Conservation (phyloP, 1,140 invertebrate genomes). For the Agrilus planipennis region DNA sequence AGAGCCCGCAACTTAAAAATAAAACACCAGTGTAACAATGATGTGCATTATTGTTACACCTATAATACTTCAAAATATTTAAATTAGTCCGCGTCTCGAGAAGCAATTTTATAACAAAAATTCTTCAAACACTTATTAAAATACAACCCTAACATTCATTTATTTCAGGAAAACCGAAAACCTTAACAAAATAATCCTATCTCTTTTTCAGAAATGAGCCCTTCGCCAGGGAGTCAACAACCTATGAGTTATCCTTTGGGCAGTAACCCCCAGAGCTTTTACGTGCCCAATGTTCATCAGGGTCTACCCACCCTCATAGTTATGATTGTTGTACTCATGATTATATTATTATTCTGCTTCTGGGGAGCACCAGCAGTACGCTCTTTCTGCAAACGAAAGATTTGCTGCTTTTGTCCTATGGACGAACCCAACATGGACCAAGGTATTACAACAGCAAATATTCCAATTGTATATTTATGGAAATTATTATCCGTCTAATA, state of each 20-base stretch:
- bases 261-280: not conserved
- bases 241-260: not conserved
- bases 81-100: no score
- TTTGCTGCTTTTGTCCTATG: constrained; percentile 16
- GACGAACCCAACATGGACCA: constrained; percentile 21
- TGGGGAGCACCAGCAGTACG: constrained; percentile 42
- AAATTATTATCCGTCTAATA: no score
- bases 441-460: no score
- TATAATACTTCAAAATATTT: no score
- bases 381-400: constrained; percentile 32
- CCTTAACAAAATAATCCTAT: not conserved
- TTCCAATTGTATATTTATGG: no score
- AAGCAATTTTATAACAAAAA: no score
- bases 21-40: no score
- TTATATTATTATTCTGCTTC: constrained; percentile 43
- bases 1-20: no score
- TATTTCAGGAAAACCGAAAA: no score
- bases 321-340: constrained; percentile 42
- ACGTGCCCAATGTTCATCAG: constrained; percentile 1
- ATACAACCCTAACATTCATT: no score
- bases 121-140: no score
- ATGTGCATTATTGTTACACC: no score
- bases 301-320: constrained; percentile 39
- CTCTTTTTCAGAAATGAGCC: constrained; percentile 1
- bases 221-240: not conserved